Percentiles rank a stretch among this genome's conserved stretches.
These are phyloP conservation scores for Idris sp. DNA, from an alignment of 1,140 invertebrate species.

Conservation along the genomic window DNA sequence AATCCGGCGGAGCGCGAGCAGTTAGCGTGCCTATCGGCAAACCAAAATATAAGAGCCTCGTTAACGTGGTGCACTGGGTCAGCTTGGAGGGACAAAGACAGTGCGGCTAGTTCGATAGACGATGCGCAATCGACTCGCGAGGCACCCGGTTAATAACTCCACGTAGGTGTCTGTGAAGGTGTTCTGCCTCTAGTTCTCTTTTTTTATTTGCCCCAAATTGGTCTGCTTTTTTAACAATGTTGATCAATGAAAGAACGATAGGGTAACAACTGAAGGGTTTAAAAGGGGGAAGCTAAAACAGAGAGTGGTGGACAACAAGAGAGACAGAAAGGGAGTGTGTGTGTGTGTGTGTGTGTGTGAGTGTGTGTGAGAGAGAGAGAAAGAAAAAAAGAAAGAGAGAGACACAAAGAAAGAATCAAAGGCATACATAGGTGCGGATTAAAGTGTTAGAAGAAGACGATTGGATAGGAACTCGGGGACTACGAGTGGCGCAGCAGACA, in stretches of 20 bases:
- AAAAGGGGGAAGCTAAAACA: conserved; percentile 3
- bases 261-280: conserved; percentile 20
- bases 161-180: too few relatives aligned
- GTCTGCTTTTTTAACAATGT: conserved; percentile 14
- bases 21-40: conserved; percentile 58
- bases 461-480: conserved; percentile 11
- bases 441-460: conserved; percentile 11
- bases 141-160: too few relatives aligned
- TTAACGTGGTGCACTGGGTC: conserved; percentile 10
- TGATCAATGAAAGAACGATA: conserved; percentile 15
- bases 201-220: too few relatives aligned
- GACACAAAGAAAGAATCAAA: conserved; percentile 20
- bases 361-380: not conserved
- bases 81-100: conserved; percentile 17
- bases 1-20: conserved; percentile 77
- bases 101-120: too few relatives aligned
- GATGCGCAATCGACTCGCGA: too few relatives aligned
- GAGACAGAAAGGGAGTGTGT: conserved; percentile 5
- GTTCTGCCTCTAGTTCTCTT: too few relatives aligned
- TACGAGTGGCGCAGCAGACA: conserved; percentile 35
- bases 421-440: too few relatives aligned
- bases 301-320: too few relatives aligned
- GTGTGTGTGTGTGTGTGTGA: too few relatives aligned
- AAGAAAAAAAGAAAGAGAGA: conserved; percentile 2
- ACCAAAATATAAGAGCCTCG: conserved; percentile 14